Evolutionary conservation across 23 tunicate species (phyloP).

Genomic region (Phallusia fumigata): DNA sequence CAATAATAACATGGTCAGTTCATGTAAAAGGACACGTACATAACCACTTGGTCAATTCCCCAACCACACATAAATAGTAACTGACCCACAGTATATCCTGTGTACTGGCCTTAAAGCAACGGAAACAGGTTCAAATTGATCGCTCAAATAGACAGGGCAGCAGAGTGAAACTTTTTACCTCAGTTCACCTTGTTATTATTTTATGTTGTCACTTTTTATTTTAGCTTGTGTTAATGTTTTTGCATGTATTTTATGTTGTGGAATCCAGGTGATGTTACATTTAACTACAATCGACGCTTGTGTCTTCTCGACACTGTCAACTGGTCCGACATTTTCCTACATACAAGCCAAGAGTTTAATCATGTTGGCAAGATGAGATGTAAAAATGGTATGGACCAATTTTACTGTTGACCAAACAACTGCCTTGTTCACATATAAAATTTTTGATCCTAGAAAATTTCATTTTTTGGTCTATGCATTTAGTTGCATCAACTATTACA

Average conservation of each 20-base stretch:
- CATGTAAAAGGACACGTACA: no score
- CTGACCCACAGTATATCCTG: no score
- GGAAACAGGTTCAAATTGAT: no score
- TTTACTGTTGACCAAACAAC: neutral
- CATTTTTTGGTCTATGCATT: neutral
- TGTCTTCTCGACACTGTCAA: neutral
- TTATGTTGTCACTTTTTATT: neutral
- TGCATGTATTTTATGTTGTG: no score
- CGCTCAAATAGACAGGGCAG: no score
- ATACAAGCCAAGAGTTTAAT: neutral
- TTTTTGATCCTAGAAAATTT: no score
- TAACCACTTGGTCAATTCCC: no score
- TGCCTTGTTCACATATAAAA: neutral
- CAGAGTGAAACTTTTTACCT: neutral
- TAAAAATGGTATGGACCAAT: constrained; percentile 1
- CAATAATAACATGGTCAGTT: no score
- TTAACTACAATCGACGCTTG: constrained; percentile 2
- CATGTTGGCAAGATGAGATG: neutral
- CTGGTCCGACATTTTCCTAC: neutral
- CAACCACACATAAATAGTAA: no score
- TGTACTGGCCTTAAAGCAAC: no score
- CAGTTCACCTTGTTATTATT: neutral
- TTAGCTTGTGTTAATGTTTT: neutral
- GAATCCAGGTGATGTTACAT: neutral
- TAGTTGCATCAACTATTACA: neutral